Base-by-base conservation (phyloP, 1,140 invertebrate genomes). In the Dreissena rostriformis region DNA sequence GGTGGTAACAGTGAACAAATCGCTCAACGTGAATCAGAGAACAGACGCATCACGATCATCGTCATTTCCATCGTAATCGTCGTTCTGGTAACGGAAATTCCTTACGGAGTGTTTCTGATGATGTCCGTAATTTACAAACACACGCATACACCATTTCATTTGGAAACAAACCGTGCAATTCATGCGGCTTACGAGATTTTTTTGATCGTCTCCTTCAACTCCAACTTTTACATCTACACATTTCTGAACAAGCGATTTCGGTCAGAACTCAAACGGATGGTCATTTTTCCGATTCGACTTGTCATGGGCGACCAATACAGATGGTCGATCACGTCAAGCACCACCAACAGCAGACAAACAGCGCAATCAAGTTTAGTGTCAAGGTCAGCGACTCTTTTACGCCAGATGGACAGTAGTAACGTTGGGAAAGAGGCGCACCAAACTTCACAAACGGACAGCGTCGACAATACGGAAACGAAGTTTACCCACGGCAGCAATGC, bases 31-130 rank as follows among this genome's bases (percentile, higher is more conserved):
- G 29, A 28, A 0, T 11, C 29, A n/a, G 68, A 81, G 49, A 81
- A 81, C 49, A 52, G 51, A n/a, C 22, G 78, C 11, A 51, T 63
- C 8, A 28, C 78, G 28, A 61, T 72, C 22, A 73, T 81, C n/a
- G 78, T 81, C 1, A 66, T 49, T 6, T 29, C 29, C 4, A 65
- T 81, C 57, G 67, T 72, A 39, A 24, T 81, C 22, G 53, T 81
- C 12, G 57, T 71, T 26, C 51, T 81, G 39, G 51, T 81, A 29
- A 67, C 78, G 12, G 78, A 81, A 81, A 73, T 81, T 19, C 78
- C 78, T 24, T 81, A 72, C 26, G 67, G 78, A 12, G n/a, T 81
- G 15, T 72, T 72, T 49, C 55, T 72, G 28, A 22, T 81, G 26
- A 55, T 49, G 8, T 52, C 51, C 15, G 70, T 53, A 5, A 65